phyloP scores from a whole-genome alignment of 2,113 vertebrate species.

The Pangasianodon hypophthalmus region DNA sequence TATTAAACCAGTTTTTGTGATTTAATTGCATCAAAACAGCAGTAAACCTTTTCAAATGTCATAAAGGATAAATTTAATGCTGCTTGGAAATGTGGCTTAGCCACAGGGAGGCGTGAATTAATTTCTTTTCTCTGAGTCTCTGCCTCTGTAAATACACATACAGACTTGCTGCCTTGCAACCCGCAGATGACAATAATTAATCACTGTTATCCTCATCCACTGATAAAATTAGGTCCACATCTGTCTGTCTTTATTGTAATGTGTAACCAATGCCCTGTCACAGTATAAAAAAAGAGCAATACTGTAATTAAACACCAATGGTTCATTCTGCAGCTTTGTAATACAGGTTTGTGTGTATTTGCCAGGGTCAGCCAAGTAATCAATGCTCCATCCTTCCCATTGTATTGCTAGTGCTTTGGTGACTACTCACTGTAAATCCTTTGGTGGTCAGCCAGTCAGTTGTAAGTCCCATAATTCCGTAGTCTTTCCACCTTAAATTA shows the following conservation, averaged over 20 bases:
- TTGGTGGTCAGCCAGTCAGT: constrained; percentile 37
- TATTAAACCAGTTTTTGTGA: neutral
- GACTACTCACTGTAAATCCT: constrained; percentile 33
- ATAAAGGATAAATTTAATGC: neutral
- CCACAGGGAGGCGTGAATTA: neutral
- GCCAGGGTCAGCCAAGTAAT: neutral
- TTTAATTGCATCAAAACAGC: neutral
- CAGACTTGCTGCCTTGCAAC: neutral
- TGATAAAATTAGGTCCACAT: constrained; percentile 14
- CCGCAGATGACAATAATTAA: constrained; percentile 28
- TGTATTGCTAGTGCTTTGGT: neutral
- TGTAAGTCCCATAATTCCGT: constrained; percentile 29
- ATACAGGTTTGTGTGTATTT: neutral
- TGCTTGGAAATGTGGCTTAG: neutral
- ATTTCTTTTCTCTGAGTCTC: neutral
- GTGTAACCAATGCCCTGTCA: neutral
- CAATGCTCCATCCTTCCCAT: constrained; percentile 1
- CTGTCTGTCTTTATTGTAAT: constrained; percentile 7
- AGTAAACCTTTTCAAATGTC: neutral
- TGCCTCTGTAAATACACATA: neutral
- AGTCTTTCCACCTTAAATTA: constrained; percentile 29
- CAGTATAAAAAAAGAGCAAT: neutral
- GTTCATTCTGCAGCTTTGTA: neutral
- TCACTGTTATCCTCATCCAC: constrained; percentile 9
- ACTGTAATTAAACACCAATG: neutral